A percentile compares a stretch with the other conserved stretches of the same genome.
phyloP scores from a whole-genome alignment of 2,888 invertebrate genomes.

The Athripsodes cinereus region DNA sequence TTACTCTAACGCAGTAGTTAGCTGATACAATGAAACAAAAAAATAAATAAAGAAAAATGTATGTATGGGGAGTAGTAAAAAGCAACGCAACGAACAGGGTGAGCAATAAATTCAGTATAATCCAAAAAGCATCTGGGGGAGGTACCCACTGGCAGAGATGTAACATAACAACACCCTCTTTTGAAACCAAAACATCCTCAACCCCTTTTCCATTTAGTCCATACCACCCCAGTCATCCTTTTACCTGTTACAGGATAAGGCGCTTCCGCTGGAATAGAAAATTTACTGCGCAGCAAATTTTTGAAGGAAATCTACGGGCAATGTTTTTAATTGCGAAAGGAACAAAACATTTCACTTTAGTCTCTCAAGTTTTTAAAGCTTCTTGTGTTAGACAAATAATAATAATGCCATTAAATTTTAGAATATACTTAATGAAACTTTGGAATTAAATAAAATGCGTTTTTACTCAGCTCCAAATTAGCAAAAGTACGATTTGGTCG shows the following conservation, averaged over 20 bases:
- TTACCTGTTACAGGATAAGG: constrained; percentile 12
- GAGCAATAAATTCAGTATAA: constrained; percentile 21
- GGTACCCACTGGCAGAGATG: not conserved
- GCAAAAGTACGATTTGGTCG: no score
- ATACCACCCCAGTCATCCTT: not conserved
- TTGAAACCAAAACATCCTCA: not conserved
- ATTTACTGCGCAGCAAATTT: constrained; percentile 1
- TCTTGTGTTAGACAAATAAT: no score
- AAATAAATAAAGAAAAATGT: constrained; percentile 23
- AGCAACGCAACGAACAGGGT: constrained; percentile 14
- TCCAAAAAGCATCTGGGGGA: constrained; percentile 16
- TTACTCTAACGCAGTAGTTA: no score
- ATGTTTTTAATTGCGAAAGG: not conserved
- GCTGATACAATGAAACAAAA: constrained; percentile 7
- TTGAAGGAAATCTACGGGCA: not conserved
- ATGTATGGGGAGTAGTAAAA: constrained; percentile 26
- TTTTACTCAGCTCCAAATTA: no score
- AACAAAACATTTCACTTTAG: not conserved
- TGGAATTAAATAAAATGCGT: no score
- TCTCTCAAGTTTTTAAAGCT: not conserved
- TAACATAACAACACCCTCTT: constrained; percentile 3
- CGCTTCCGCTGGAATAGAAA: not conserved
- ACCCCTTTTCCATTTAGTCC: not conserved
- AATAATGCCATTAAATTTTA: no score
- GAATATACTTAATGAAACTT: no score